Conservation (phyloP, 53 echinoderm and acorn worm genomes). For the Pentamera pediparva region DNA sequence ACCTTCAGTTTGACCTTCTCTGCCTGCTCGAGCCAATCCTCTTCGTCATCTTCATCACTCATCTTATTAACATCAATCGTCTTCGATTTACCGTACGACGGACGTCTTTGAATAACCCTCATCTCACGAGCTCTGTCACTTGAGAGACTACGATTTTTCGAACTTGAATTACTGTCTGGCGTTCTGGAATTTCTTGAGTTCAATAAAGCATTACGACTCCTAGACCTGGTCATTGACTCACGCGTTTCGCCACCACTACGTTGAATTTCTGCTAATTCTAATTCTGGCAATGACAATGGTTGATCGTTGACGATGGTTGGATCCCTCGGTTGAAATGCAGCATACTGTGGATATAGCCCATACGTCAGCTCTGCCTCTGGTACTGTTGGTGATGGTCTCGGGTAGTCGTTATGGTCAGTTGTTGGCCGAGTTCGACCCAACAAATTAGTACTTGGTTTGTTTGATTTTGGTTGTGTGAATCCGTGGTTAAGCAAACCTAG, state of each 20-base stretch:
- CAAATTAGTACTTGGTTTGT: too few relatives aligned
- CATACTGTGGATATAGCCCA: conserved; percentile 21
- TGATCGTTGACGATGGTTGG: background rate
- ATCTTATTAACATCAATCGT: conserved; percentile 42
- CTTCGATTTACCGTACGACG: conserved; percentile 46
- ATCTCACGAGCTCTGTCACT: conserved; percentile 66
- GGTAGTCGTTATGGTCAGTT: background rate
- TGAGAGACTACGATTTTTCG: conserved; percentile 68
- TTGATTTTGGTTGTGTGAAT: too few relatives aligned
- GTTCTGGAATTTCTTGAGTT: background rate
- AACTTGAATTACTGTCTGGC: background rate
- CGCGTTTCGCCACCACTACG: background rate
- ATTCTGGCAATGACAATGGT: background rate
- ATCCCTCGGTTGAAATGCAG: conserved; percentile 12
- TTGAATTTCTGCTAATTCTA: background rate
- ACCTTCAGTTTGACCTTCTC: conserved; percentile 87
- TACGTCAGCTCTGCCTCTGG: conserved; percentile 11
- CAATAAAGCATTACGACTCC: background rate
- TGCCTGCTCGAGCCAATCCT: conserved; percentile 51
- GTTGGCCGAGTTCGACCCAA: too few relatives aligned
- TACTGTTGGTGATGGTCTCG: background rate
- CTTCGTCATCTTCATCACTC: conserved; percentile 44
- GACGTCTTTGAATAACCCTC: conserved; percentile 32
- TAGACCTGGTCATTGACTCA: background rate
- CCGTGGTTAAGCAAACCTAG: too few relatives aligned